A percentile compares a stretch with the other conserved stretches of the same genome.
Evolutionary conservation across 2,888 invertebrate species (phyloP).

Genomic region (Ornithoptera priamus): DNA sequence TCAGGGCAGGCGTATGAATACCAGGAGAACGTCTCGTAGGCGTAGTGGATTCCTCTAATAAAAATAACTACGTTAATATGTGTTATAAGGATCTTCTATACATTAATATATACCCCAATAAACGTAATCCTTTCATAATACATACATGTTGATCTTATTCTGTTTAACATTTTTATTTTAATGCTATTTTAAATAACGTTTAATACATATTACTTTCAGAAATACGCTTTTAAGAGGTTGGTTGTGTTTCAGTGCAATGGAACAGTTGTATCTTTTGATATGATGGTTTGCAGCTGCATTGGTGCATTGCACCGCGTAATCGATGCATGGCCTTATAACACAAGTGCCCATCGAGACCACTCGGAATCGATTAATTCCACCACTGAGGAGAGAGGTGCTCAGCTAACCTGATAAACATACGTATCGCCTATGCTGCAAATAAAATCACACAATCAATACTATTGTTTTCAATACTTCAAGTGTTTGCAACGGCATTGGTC

Average conservation of each 20-base stretch:
- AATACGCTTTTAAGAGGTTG: not conserved
- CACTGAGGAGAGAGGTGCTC: conserved; percentile 40
- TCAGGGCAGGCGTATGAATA: too few relatives aligned
- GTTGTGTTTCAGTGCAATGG: not conserved
- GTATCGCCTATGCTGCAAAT: not conserved
- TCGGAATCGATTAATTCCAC: conserved; percentile 65
- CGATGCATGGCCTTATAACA: conserved; percentile 40
- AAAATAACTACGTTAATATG: too few relatives aligned
- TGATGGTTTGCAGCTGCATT: conserved; percentile 58
- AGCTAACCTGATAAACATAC: conserved; percentile 14
- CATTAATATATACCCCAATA: too few relatives aligned
- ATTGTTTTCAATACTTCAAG: too few relatives aligned
- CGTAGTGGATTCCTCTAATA: too few relatives aligned
- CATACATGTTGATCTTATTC: too few relatives aligned
- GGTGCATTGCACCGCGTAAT: conserved; percentile 34
- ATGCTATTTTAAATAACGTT: not conserved
- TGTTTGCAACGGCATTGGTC: too few relatives aligned
- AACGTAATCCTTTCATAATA: too few relatives aligned
- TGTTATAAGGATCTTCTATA: too few relatives aligned
- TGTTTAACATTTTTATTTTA: not conserved
- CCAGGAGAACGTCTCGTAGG: too few relatives aligned
- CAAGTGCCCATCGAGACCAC: conserved; percentile 57
- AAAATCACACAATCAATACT: not conserved
- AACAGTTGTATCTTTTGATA: conserved; percentile 59
- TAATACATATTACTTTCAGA: not conserved